A percentile compares a stretch with the other conserved stretches of the same genome.
These are phyloP conservation scores for Habropoda laboriosa DNA, from an alignment of 1,140 invertebrate genomes.

Conservation along the genomic window DNA sequence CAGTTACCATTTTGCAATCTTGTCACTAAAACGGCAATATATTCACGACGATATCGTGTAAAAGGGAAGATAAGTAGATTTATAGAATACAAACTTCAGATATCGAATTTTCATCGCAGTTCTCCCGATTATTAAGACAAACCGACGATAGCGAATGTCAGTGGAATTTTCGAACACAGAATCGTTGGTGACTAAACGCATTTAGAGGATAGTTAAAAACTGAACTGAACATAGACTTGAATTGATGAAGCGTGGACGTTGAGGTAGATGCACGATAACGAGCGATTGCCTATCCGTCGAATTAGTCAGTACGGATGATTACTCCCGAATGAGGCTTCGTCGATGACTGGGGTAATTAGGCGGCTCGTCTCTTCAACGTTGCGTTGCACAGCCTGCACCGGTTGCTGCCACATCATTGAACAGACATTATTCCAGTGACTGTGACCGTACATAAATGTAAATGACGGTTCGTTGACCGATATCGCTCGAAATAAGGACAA, in stretches of 20 bases:
- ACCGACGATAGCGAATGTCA: not conserved
- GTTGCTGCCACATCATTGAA: slow-evolving; percentile 42
- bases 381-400: slow-evolving; percentile 16
- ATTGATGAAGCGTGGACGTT: slow-evolving; percentile 29
- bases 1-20: no score
- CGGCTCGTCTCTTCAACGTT: slow-evolving; percentile 44
- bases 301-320: slow-evolving; percentile 54
- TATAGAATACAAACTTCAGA: no score
- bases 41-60: no score
- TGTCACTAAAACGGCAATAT: no score
- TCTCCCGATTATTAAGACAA: no score
- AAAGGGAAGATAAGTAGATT: no score
- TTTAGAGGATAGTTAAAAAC: not conserved
- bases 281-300: slow-evolving; percentile 30
- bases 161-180: not conserved
- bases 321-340: slow-evolving; percentile 43
- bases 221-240: not conserved
- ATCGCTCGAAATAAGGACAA: slow-evolving; percentile 10
- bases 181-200: not conserved
- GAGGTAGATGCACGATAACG: slow-evolving; percentile 38
- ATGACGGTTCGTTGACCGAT: slow-evolving; percentile 16
- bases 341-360: slow-evolving; percentile 58
- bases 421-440: slow-evolving; percentile 37
- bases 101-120: no score
- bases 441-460: slow-evolving; percentile 38